These are phyloP conservation scores for Pheosia gnoma DNA, from an alignment of 2,888 invertebrate species.

Conservation along the genomic window DNA sequence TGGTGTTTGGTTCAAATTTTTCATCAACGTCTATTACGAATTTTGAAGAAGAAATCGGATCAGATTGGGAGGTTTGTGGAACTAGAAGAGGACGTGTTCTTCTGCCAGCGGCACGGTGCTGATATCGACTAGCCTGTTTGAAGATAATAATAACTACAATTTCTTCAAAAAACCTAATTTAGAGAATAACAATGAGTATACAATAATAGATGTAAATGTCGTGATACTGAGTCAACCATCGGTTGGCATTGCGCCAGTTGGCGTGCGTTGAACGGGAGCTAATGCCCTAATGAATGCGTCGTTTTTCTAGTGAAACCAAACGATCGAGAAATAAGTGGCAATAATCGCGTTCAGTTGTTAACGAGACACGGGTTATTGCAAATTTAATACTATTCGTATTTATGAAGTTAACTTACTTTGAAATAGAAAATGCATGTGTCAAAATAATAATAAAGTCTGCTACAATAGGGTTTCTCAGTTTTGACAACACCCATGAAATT, in stretches of 20 bases:
- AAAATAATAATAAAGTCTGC: too few species aligned
- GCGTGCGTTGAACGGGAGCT: slow-evolving; percentile 49
- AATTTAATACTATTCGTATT: slow-evolving; percentile 6
- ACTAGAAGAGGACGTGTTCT: slow-evolving; percentile 63
- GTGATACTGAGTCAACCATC: slow-evolving; percentile 58
- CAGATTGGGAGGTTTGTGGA: slow-evolving; percentile 59
- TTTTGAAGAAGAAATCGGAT: slow-evolving; percentile 48
- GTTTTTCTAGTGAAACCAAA: slow-evolving; percentile 55
- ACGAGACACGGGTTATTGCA: slow-evolving; percentile 42
- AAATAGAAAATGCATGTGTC: too few species aligned
- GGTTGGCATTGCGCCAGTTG: slow-evolving; percentile 65
- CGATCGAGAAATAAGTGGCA: slow-evolving; percentile 47
- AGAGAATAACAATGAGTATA: slow-evolving; percentile 27
- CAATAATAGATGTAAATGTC: slow-evolving; percentile 49
- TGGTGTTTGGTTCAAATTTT: slow-evolving; percentile 59
- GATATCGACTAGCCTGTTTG: slow-evolving; percentile 80
- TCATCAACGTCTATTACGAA: slow-evolving; percentile 33
- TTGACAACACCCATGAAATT: too few species aligned
- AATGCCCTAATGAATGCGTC: slow-evolving; percentile 67
- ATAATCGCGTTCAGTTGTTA: slow-evolving; percentile 45
- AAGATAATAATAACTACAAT: slow-evolving; percentile 58
- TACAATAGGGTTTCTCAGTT: too few species aligned
- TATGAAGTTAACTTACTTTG: background rate
- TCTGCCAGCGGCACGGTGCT: slow-evolving; percentile 72
- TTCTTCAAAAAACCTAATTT: slow-evolving; percentile 25